Evolutionary conservation across 2,113 vertebrate genomes (phyloP), one percentile per base, ranked within the genome.

Genomic region (Phalacrocorax pelagicus): DNA sequence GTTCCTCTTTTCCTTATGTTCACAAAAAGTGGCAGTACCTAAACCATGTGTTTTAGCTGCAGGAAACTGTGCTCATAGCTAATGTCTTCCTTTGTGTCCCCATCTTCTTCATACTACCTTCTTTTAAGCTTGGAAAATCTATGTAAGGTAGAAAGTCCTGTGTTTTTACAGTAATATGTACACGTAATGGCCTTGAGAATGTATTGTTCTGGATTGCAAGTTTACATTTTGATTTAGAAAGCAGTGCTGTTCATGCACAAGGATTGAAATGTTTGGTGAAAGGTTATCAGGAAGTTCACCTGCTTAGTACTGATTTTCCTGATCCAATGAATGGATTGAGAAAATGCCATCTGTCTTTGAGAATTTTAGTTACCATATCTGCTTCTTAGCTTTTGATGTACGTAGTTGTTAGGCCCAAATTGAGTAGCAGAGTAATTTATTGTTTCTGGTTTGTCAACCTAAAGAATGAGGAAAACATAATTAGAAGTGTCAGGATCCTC

Each of bases 161-260:
- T 86, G 12, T 42, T 92, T 73, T 73, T 75, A 12, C 20, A 44
- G 38, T 47, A 59, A 40, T 29, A 27, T 10, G 14, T 54, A 61
- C 0, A 0, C 62, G 17, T 61, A 57, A 27, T 86, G 57, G 18
- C 52, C 27, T 59, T 84, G 29, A 73, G 17, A 70, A 70, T 88
- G 62, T 83, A 5, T 71, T 63, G 22, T 84, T 89, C 38, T 89
- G 38, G 26, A 83, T 62, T 83, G 29, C 24, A 92, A 38, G 54
- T 77, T 86, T 90, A 58, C 4, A 20, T 90, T 88, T 83, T 66
- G 80, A 54, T 92, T 92, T 88, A 88, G 86, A 81, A 94, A 92
- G 52, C 44, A 62, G 8, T 55, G 29, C 24, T 2, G 1, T 61
- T 16, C 27, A 14, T 38, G 17, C n/a, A 32, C 20, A 52, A 67